Conservation (phyloP, 2,113 vertebrate genomes). For the Percopsis transmontana region DNA sequence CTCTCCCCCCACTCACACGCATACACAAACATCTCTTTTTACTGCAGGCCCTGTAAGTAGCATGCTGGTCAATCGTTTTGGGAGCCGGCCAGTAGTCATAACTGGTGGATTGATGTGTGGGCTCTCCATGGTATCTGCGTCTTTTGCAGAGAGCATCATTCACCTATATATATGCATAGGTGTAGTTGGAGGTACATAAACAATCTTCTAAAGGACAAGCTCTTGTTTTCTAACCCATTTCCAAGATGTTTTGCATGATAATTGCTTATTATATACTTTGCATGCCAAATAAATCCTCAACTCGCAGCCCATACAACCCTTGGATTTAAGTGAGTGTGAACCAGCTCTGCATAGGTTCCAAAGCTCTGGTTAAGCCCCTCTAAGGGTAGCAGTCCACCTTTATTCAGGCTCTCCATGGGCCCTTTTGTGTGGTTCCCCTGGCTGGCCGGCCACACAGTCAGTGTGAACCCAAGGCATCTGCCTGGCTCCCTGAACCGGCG, state of each 20-base stretch:
- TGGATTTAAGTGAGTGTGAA: too few species aligned
- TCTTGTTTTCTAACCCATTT: background rate
- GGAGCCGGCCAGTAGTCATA: conserved; percentile 83
- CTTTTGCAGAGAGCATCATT: conserved; percentile 81
- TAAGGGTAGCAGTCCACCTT: conserved; percentile 17
- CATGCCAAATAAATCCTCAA: too few species aligned
- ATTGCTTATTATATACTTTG: too few species aligned
- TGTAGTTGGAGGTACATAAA: conserved; percentile 79
- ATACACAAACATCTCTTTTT: background rate
- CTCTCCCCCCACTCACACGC: background rate
- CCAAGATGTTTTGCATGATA: too few species aligned
- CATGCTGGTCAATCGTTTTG: conserved; percentile 79
- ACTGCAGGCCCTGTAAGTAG: conserved; percentile 81
- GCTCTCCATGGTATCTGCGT: conserved; percentile 76
- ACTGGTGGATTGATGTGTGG: conserved; percentile 80
- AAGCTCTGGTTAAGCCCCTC: background rate
- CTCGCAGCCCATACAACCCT: too few species aligned
- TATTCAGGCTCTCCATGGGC: conserved; percentile 25
- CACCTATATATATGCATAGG: conserved; percentile 83
- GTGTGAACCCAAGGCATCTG: conserved; percentile 37
- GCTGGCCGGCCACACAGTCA: conserved; percentile 15
- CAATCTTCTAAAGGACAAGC: background rate
- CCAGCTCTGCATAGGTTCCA: too few species aligned
- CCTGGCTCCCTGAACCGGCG: conserved; percentile 37
- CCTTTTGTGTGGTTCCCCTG: conserved; percentile 29